Percentiles rank a stretch among this genome's conserved stretches.
Evolutionary conservation across 1,140 invertebrate species (phyloP).

Genomic region (Phymorhynchus buccinoides): DNA sequence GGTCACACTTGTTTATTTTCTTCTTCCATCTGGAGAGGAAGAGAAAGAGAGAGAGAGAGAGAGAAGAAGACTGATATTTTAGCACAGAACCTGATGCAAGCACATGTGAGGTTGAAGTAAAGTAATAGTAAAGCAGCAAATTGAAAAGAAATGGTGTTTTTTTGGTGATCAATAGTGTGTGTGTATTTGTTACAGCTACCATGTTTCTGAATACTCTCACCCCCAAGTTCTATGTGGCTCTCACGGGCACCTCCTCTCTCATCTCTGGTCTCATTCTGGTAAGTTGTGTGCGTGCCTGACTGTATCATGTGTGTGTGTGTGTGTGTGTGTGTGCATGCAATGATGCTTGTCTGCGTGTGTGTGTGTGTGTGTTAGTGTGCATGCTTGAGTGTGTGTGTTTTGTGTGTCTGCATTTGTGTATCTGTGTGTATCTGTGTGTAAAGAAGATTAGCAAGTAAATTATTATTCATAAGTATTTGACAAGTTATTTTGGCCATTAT

Average conservation of each 20-base stretch:
- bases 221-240: constrained; percentile 98
- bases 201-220: constrained; percentile 97
- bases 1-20: too few relatives aligned
- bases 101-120: too few relatives aligned
- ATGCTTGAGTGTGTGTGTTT: background rate
- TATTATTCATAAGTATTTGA: too few relatives aligned
- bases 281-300: constrained; percentile 50
- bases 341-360: constrained; percentile 12
- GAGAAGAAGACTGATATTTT: background rate
- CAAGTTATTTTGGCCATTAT: too few relatives aligned
- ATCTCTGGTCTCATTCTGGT: constrained; percentile 96
- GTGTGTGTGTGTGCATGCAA: constrained; percentile 8
- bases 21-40: too few relatives aligned
- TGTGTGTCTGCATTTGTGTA: too few relatives aligned
- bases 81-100: too few relatives aligned
- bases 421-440: background rate
- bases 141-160: too few relatives aligned
- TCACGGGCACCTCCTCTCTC: constrained; percentile 97
- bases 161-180: too few relatives aligned
- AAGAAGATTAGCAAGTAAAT: too few relatives aligned
- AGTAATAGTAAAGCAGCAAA: background rate
- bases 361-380: background rate
- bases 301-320: background rate
- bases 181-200: constrained; percentile 78
- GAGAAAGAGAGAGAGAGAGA: background rate